These are phyloP conservation scores for Drosophila lacertosa DNA, from an alignment of 1,140 invertebrate species.

Conservation along the genomic window DNA sequence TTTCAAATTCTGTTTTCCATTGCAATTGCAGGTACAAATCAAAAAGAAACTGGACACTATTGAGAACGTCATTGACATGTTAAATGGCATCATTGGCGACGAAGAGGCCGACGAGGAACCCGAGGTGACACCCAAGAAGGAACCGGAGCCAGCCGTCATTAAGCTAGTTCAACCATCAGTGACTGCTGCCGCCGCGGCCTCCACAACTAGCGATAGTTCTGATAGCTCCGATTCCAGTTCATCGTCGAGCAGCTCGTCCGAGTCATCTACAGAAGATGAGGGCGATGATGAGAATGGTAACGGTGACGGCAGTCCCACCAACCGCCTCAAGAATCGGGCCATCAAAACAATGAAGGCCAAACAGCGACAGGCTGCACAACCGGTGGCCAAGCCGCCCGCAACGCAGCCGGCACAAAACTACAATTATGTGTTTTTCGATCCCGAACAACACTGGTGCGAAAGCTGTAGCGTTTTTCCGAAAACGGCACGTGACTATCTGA, in stretches of 20 bases:
- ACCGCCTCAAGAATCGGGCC: constrained; percentile 79
- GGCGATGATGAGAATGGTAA: constrained; percentile 60
- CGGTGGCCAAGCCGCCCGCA: constrained; percentile 20
- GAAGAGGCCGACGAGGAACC: constrained; percentile 65
- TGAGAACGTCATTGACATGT: constrained; percentile 92
- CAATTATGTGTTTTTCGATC: constrained; percentile 94
- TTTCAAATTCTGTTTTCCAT: background rate
- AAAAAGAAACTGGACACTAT: constrained; percentile 92
- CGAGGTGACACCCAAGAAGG: constrained; percentile 20
- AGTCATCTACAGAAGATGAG: constrained; percentile 55
- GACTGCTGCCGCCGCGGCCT: constrained; percentile 20
- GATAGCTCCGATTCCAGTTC: constrained; percentile 64
- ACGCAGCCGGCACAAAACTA: constrained; percentile 63
- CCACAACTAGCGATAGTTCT: constrained; percentile 60
- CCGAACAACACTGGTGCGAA: constrained; percentile 94
- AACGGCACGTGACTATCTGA: constrained; percentile 92
- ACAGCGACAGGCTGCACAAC: constrained; percentile 62
- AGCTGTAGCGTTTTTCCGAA: constrained; percentile 93
- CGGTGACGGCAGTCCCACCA: constrained; percentile 67
- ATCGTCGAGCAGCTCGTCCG: constrained; percentile 51
- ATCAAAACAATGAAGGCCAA: constrained; percentile 84
- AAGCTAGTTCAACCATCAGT: constrained; percentile 19
- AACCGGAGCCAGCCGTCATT: constrained; percentile 4
- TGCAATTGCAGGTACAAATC: constrained; percentile 88
- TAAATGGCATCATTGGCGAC: constrained; percentile 89